Evolutionary conservation across 2,113 vertebrate species (phyloP).

Genomic region (Mellivora capensis): DNA sequence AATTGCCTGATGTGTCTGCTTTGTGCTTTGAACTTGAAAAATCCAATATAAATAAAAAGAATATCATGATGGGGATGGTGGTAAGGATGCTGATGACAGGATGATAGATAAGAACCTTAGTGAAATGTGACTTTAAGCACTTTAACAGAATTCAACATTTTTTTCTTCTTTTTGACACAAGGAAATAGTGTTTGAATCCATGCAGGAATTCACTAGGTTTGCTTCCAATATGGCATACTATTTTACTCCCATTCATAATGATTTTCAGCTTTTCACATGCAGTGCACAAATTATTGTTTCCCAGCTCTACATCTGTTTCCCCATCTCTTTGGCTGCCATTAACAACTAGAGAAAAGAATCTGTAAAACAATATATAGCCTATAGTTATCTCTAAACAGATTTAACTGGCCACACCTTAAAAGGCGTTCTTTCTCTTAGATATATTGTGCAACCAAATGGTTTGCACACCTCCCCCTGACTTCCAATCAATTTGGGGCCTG

Average conservation of each 20-base stretch:
- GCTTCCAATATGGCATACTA: slow-evolving; percentile 55
- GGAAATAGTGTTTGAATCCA: slow-evolving; percentile 68
- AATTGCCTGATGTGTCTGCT: slow-evolving; percentile 41
- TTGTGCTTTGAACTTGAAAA: slow-evolving; percentile 69
- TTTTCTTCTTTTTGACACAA: slow-evolving; percentile 37
- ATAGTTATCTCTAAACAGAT: slow-evolving; percentile 65
- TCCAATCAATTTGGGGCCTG: slow-evolving; percentile 65
- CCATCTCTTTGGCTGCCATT: slow-evolving; percentile 52
- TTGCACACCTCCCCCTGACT: slow-evolving; percentile 19
- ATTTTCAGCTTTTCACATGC: slow-evolving; percentile 61
- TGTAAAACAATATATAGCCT: slow-evolving; percentile 28
- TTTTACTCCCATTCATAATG: slow-evolving; percentile 64
- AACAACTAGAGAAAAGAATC: slow-evolving; percentile 62
- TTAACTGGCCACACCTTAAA: slow-evolving; percentile 61
- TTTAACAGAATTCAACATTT: slow-evolving; percentile 44
- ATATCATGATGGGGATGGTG: slow-evolving; percentile 24
- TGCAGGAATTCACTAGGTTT: slow-evolving; percentile 67
- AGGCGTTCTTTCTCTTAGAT: slow-evolving; percentile 29
- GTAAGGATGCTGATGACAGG: slow-evolving; percentile 59
- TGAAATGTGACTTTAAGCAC: slow-evolving; percentile 58
- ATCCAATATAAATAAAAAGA: slow-evolving; percentile 56
- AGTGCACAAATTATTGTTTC: not conserved
- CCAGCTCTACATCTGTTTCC: slow-evolving; percentile 50
- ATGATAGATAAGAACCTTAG: slow-evolving; percentile 61
- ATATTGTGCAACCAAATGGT: slow-evolving; percentile 57